Conservation (phyloP, 1,140 invertebrate species). For the Plutomurus gul region DNA sequence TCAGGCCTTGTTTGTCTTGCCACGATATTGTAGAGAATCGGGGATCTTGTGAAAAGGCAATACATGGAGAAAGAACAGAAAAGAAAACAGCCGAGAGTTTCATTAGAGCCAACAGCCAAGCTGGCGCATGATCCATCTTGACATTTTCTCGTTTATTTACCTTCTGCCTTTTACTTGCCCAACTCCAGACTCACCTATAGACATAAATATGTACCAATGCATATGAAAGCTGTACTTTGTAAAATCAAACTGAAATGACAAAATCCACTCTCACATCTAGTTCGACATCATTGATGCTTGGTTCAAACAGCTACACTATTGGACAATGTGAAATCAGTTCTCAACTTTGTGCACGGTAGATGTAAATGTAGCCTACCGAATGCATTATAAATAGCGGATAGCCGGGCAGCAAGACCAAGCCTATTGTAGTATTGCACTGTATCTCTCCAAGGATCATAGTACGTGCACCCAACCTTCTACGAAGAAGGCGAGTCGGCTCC, state of each 20-base stretch:
- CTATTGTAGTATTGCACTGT: not conserved
- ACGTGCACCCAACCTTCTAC: too few species aligned
- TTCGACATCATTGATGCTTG: too few species aligned
- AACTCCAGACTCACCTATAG: not conserved
- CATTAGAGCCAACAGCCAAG: not conserved
- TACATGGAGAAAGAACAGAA: not conserved
- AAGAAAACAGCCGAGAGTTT: not conserved
- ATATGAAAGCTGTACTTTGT: not conserved
- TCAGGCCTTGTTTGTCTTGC: not conserved
- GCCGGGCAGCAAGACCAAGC: not conserved
- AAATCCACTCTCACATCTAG: too few species aligned
- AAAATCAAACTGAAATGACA: too few species aligned
- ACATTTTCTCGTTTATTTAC: slow-evolving; percentile 17
- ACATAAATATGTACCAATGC: not conserved
- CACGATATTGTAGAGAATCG: not conserved
- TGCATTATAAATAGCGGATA: too few species aligned
- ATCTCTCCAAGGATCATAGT: not conserved
- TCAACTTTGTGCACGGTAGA: too few species aligned
- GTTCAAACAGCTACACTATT: too few species aligned
- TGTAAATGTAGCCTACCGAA: too few species aligned
- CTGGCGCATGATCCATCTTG: slow-evolving; percentile 5
- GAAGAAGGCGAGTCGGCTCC: not conserved
- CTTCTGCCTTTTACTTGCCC: not conserved
- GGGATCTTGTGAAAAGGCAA: not conserved
- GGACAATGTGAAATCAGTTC: too few species aligned